These are phyloP conservation scores for Ammospiza nelsoni DNA, from an alignment of 2,113 vertebrate genomes.

Conservation along the genomic window DNA sequence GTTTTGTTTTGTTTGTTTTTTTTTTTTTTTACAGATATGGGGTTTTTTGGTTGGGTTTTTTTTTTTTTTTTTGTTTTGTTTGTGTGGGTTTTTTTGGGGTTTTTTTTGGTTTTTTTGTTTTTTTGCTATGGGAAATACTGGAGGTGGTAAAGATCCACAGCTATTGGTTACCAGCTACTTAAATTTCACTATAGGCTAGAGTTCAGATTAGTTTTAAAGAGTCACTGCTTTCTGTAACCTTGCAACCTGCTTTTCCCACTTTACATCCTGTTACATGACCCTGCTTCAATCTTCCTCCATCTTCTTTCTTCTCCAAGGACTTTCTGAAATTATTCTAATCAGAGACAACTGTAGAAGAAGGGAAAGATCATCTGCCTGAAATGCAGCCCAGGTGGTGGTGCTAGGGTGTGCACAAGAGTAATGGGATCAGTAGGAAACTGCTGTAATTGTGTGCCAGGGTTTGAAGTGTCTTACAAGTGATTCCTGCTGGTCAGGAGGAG, in stretches of 20 bases:
- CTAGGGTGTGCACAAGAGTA: background rate
- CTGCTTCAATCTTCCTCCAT: background rate
- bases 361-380: background rate
- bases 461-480: background rate
- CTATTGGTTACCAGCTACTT: background rate
- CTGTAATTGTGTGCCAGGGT: background rate
- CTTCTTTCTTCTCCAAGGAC: background rate
- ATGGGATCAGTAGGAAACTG: background rate
- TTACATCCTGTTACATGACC: background rate
- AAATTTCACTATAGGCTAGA: background rate
- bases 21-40: too few relatives aligned
- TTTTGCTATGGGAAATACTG: background rate
- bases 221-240: background rate
- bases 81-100: too few relatives aligned
- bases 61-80: too few relatives aligned
- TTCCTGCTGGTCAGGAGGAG: background rate
- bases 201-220: background rate
- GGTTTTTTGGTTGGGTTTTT: background rate
- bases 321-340: background rate
- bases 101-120: background rate
- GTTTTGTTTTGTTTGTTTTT: background rate
- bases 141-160: background rate
- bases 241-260: background rate
- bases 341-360: background rate
- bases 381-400: background rate